Base-by-base conservation (phyloP, 1,140 invertebrate genomes). In the Heliconius eleuchia region DNA sequence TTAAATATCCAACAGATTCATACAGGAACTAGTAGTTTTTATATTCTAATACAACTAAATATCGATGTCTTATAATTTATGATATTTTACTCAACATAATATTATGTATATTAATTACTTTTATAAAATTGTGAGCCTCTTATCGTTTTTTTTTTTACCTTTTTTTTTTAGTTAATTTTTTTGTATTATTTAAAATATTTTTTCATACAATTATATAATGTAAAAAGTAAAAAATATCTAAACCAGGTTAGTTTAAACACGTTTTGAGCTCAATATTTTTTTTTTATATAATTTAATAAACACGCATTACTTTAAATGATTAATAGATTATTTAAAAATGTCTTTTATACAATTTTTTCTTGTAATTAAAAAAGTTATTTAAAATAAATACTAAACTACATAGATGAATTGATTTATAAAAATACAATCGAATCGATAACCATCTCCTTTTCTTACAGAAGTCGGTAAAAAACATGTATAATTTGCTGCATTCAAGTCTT, bases 401-500 rank as follows among this genome's bases (percentile, higher is more conserved):
- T 27, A 66, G 19, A 66, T 11, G 30, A 11, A 30, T 27, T 66
- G n/a, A 57, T 66, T 66, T 30, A 66, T 27, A 66, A 13, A 37
- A 37, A 37, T 37, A 37, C 34, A 37, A 6, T 37, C 34, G 34
- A 34, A 34, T 34, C 6, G 34, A 37, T 37, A 37, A 37, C 34
- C 34, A 37, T 0, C 34, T 37, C 6, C 34, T 37, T 37, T 6
- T 37, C 34, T 37, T 6, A 37, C 6, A 37, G 34, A 37, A 1
- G 34, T 37, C 34, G 34, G 34, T 37, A 16, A 27, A 66, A 30
- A 11, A 16, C 11, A 57, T 8, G 30, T 18, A 30, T 66, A 66
- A 66, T 66, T 66, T 27, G 27, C 60, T 66, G 60, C 60, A 66
- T 30, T 66, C 11, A 66, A 66, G 27, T 66, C 60, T 66, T 30